Conservation (phyloP, 2,797 vertebrate genomes). For the Labroides dimidiatus region DNA sequence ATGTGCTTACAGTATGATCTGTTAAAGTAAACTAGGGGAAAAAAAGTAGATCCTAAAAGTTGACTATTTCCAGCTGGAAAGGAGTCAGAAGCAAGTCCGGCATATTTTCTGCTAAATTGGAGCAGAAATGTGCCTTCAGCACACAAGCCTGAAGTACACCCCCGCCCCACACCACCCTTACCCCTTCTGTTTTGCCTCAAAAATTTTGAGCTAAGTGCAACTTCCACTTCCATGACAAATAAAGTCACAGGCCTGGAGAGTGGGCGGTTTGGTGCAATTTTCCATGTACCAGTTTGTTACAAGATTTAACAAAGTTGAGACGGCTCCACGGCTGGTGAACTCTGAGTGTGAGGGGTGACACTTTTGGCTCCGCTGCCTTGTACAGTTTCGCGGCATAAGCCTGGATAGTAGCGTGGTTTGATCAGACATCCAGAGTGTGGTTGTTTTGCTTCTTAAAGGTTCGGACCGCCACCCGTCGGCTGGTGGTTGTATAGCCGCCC, state of each 20-base stretch:
- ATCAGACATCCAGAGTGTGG: conserved; percentile 58
- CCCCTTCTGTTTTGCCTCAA: conserved; percentile 58
- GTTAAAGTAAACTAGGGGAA: conserved; percentile 80
- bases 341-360: conserved; percentile 56
- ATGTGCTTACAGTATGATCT: conserved; percentile 84
- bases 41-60: conserved; percentile 76
- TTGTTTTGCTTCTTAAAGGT: conserved; percentile 44
- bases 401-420: conserved; percentile 55
- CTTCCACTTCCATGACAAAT: conserved; percentile 77
- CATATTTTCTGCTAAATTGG: conserved; percentile 84
- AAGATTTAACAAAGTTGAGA: conserved; percentile 61
- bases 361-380: conserved; percentile 42
- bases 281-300: conserved; percentile 70
- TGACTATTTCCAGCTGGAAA: conserved; percentile 84
- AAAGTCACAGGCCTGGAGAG: conserved; percentile 69
- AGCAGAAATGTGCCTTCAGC: conserved; percentile 78
- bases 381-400: conserved; percentile 35
- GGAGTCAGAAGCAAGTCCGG: conserved; percentile 73
- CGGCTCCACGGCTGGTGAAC: conserved; percentile 50
- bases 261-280: conserved; percentile 72
- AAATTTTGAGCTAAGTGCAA: conserved; percentile 71
- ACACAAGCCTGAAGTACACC: conserved; percentile 46
- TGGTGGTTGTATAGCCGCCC: conserved; percentile 36
- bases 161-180: conserved; percentile 44
- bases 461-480: conserved; percentile 38